Conservation (phyloP, 1,140 invertebrate genomes). For the Lysiphlebus fabarum region DNA sequence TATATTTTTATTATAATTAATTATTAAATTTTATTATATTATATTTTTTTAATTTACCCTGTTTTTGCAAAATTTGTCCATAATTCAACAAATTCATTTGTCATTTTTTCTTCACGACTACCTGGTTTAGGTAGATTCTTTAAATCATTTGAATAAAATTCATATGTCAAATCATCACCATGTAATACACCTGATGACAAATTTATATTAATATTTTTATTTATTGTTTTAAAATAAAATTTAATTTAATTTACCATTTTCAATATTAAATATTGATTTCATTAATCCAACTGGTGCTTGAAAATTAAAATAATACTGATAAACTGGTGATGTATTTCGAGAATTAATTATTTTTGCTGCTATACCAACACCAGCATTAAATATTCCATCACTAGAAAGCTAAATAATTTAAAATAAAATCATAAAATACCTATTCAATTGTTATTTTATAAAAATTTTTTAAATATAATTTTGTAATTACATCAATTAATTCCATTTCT, state of each 20-base stretch:
- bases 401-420: too few species aligned
- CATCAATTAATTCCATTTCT: conserved; percentile 50
- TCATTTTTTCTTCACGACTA: conserved; percentile 37
- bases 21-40: not conserved
- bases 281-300: conserved; percentile 38
- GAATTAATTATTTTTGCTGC: conserved; percentile 33
- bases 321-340: conserved; percentile 39
- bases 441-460: too few species aligned
- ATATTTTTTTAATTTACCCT: conserved; percentile 44
- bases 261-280: conserved; percentile 35
- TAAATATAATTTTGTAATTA: too few species aligned
- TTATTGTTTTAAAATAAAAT: conserved; percentile 14
- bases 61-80: conserved; percentile 59
- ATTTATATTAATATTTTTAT: too few species aligned
- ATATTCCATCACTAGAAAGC: conserved; percentile 45
- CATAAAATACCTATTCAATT: too few species aligned
- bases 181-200: conserved; percentile 58
- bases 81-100: conserved; percentile 47
- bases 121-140: conserved; percentile 39
- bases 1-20: too few species aligned
- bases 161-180: conserved; percentile 67
- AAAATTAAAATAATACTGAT: conserved; percentile 43
- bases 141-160: conserved; percentile 56
- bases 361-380: conserved; percentile 29
- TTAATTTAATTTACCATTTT: conserved; percentile 30